Base-by-base conservation (phyloP, 2,888 invertebrate species). In the Drosophila peninsularis region DNA sequence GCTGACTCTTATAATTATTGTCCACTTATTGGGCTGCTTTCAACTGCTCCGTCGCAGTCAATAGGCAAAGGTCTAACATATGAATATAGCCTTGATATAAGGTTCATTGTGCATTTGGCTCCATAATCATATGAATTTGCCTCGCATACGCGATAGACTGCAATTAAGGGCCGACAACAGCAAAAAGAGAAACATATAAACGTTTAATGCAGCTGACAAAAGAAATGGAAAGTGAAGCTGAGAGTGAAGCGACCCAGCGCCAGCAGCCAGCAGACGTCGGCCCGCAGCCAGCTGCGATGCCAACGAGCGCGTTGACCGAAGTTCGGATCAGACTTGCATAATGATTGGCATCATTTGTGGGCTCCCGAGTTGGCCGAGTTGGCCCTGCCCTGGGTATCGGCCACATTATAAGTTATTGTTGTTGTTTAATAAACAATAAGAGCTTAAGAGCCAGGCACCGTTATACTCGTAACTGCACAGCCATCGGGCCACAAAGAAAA, bases 181-280 rank as follows among this genome's bases (percentile, higher is more conserved):
- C 60, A 36, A 37, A 57, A 30, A 57, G 17, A 52, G 65, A 36
- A 45, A 60, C 47, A 49, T 36, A 45, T 32, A 19, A 45, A 42
- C 41, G 56, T 47, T 62, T 24, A 17, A 30, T 47, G 30, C 17
- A 30, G 42, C 75, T 66, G 69, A 88, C 82, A 82, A 82, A 82
- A 82, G 82, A 82, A 82, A 82, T 79, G 86, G 88, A 82, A 79
- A 83, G 83, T 83, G 56, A 73, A 73, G 60, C 50, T 61, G 57
- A 42, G 13, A 47, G 47, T n/a, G 17, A 30, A 27, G 32, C 30
- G 47, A 67, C 56, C 45, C 61, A 45, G 47, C 24, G n/a, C 45
- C 61, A 45, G 24, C 44, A 63, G 72, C 64, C 34, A 52, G 21
- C 14, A n/a, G 62, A 21, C 70, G 57, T 17, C 53, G 50, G 21